phyloP scores from a whole-genome alignment of 2,797 vertebrate species.

The Hippoglossus hippoglossus region DNA sequence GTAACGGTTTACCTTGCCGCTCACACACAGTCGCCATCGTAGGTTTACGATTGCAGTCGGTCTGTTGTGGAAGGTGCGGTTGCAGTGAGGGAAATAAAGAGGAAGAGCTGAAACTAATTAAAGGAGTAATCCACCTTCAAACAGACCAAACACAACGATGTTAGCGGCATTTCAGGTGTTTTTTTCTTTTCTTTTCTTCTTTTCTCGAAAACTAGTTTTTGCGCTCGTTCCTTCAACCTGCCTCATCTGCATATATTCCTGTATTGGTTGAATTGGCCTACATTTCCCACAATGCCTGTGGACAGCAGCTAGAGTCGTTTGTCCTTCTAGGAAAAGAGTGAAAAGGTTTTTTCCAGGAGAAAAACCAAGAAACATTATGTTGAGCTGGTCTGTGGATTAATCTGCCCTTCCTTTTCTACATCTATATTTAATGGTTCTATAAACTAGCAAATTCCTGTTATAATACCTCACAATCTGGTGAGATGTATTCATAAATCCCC shows the following conservation, averaged over 20 bases:
- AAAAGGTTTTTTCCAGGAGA: neutral
- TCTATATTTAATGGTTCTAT: neutral
- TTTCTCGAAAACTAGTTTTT: too few relatives aligned
- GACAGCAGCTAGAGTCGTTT: too few relatives aligned
- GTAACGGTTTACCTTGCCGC: neutral
- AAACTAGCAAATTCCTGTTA: too few relatives aligned
- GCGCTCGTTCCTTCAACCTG: neutral
- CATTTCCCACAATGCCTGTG: constrained; percentile 37
- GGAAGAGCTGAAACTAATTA: constrained; percentile 31
- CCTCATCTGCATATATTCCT: constrained; percentile 6
- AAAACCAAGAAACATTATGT: neutral
- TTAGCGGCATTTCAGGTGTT: constrained; percentile 10
- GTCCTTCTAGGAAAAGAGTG: neutral
- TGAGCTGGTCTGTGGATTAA: neutral
- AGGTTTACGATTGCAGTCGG: constrained; percentile 8
- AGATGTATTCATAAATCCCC: neutral
- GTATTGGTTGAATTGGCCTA: neutral
- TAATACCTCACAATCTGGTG: too few relatives aligned
- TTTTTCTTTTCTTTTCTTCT: neutral
- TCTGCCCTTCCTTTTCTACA: neutral
- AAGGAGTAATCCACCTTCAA: constrained; percentile 33
- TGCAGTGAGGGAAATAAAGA: constrained; percentile 21
- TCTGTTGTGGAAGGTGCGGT: neutral
- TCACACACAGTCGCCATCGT: neutral
- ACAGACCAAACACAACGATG: neutral